Percentiles rank a stretch among this genome's conserved stretches.
These are phyloP conservation scores for Dryobota labecula DNA, from an alignment of 2,888 invertebrate species.

Conservation along the genomic window DNA sequence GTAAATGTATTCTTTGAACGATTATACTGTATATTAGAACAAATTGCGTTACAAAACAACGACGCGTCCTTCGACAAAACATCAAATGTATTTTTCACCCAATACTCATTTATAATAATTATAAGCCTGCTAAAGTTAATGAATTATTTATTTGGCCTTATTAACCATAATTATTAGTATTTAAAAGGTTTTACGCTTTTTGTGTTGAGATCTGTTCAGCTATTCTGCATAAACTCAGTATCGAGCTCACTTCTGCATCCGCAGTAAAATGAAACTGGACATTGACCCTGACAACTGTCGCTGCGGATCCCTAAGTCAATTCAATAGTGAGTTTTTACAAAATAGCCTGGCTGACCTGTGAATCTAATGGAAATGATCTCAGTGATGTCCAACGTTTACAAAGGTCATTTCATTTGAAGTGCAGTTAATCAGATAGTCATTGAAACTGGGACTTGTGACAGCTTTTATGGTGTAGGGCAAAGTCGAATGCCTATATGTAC, in stretches of 20 bases:
- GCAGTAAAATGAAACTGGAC: constrained; percentile 36
- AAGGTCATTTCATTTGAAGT: constrained; percentile 70
- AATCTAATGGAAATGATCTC: constrained; percentile 81
- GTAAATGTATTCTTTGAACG: constrained; percentile 78
- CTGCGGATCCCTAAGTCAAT: constrained; percentile 17
- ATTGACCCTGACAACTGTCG: constrained; percentile 9
- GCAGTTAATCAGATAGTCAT: constrained; percentile 71
- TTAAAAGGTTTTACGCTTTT: constrained; percentile 84
- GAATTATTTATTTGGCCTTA: constrained; percentile 83
- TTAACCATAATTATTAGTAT: constrained; percentile 82
- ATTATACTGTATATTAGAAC: constrained; percentile 81
- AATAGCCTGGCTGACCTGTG: constrained; percentile 70
- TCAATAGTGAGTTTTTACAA: constrained; percentile 48
- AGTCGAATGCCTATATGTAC: constrained; percentile 60
- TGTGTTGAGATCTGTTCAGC: constrained; percentile 81
- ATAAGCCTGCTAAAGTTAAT: constrained; percentile 86
- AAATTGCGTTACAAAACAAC: constrained; percentile 77
- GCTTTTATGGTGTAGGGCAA: constrained; percentile 69
- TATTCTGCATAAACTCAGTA: constrained; percentile 54
- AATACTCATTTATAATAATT: constrained; percentile 87
- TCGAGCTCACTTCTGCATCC: constrained; percentile 32
- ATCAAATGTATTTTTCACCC: constrained; percentile 90
- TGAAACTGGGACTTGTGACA: constrained; percentile 79
- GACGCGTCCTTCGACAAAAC: constrained; percentile 82
- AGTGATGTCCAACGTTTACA: constrained; percentile 70